phyloP scores from a whole-genome alignment of 2,113 vertebrate genomes.

The Argyrosomus japonicus region DNA sequence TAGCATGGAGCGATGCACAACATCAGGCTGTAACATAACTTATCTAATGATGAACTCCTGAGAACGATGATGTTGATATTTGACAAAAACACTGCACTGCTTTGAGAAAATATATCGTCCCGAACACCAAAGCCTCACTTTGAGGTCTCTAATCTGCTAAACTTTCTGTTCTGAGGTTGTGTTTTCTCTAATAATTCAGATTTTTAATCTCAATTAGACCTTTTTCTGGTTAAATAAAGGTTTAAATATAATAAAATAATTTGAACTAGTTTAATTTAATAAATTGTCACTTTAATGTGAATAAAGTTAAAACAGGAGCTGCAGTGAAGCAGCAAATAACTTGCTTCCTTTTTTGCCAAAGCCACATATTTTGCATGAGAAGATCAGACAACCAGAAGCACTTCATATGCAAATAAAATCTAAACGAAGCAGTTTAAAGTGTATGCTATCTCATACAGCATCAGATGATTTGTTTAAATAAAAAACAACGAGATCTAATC shows the following conservation, averaged over 20 bases:
- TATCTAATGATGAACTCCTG: too few species aligned
- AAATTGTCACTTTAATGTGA: background rate
- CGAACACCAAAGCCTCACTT: too few species aligned
- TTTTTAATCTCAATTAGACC: too few species aligned
- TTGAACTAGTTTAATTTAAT: background rate
- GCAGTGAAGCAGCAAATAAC: background rate
- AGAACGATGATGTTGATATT: background rate
- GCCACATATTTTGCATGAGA: constrained; percentile 5
- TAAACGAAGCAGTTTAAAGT: background rate
- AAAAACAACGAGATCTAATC: background rate
- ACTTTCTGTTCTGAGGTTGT: too few species aligned
- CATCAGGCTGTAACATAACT: too few species aligned
- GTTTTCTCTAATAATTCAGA: too few species aligned
- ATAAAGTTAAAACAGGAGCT: background rate
- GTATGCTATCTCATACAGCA: background rate
- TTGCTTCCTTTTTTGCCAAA: background rate
- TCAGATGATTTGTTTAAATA: background rate
- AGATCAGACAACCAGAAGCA: background rate
- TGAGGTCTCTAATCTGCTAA: too few species aligned
- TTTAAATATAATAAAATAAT: too few species aligned
- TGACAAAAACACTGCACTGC: background rate
- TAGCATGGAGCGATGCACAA: background rate
- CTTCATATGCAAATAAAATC: background rate
- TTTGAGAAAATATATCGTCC: too few species aligned
- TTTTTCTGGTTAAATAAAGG: too few species aligned